These are phyloP conservation scores for Platycnemis pennipes DNA, from an alignment of 2,888 invertebrate genomes.

Conservation along the genomic window DNA sequence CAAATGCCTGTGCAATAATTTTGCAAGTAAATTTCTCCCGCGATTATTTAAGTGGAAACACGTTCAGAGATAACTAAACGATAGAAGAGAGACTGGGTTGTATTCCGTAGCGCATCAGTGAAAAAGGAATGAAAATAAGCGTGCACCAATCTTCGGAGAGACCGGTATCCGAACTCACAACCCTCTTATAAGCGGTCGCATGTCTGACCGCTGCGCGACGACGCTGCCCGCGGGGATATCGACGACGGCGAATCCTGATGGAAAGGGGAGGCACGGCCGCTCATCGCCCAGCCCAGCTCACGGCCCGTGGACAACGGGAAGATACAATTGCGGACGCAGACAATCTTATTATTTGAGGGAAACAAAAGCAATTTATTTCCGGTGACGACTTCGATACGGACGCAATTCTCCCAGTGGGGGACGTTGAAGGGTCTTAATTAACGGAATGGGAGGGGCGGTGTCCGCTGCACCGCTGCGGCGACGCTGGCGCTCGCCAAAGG, in stretches of 20 bases:
- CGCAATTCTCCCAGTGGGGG: background rate
- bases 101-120: background rate
- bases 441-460: background rate
- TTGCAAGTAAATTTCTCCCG: too few relatives aligned
- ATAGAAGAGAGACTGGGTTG: too few relatives aligned
- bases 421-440: background rate
- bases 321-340: background rate
- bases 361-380: conserved; percentile 1
- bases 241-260: background rate
- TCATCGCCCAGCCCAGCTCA: background rate
- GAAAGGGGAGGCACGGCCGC: background rate
- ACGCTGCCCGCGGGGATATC: background rate
- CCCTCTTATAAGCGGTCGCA: background rate
- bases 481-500: background rate
- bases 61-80: too few relatives aligned
- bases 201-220: background rate
- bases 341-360: conserved; percentile 6
- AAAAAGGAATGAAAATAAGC: background rate
- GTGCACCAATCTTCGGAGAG: background rate
- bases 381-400: background rate
- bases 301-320: background rate
- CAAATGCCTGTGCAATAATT: too few relatives aligned
- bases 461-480: background rate
- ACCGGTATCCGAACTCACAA: background rate
- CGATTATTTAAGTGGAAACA: too few relatives aligned